Conservation (phyloP, 2,888 invertebrate genomes). For the Drosophila anomalata region DNA sequence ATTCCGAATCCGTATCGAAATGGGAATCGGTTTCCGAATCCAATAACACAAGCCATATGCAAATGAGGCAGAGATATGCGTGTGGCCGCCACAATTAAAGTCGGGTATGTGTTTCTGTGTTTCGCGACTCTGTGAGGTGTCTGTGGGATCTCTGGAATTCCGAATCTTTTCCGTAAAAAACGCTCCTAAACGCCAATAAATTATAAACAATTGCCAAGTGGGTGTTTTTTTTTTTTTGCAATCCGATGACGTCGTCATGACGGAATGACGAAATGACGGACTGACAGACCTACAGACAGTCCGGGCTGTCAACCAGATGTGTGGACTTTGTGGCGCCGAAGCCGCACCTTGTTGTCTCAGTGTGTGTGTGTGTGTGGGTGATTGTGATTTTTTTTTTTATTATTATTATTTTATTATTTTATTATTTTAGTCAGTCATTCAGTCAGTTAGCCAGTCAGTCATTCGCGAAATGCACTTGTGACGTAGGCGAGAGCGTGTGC, state of each 20-base stretch:
- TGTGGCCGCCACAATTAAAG: conserved; percentile 41
- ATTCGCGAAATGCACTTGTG: conserved; percentile 43
- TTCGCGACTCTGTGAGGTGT: conserved; percentile 13
- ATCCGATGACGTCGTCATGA: conserved; percentile 38
- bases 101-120: conserved; percentile 31
- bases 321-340: conserved; percentile 41
- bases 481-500: conserved; percentile 50
- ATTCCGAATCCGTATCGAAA: background rate
- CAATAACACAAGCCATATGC: conserved; percentile 11
- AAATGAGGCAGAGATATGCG: conserved; percentile 30
- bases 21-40: background rate
- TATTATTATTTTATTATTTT: conserved; percentile 18
- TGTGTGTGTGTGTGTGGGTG: background rate
- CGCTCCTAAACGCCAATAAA: conserved; percentile 26
- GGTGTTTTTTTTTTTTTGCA: conserved; percentile 12
- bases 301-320: conserved; percentile 22
- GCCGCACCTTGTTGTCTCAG: conserved; percentile 25
- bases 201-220: conserved; percentile 47
- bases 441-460: conserved; percentile 1
- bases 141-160: conserved; percentile 61
- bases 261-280: conserved; percentile 26
- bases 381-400: conserved; percentile 4
- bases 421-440: conserved; percentile 40
- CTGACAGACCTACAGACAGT: conserved; percentile 15
- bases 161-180: conserved; percentile 70